A percentile compares a stretch with the other conserved stretches of the same genome.
These are phyloP conservation scores for Andrena marginata DNA, from an alignment of 2,888 invertebrate genomes.

Conservation along the genomic window DNA sequence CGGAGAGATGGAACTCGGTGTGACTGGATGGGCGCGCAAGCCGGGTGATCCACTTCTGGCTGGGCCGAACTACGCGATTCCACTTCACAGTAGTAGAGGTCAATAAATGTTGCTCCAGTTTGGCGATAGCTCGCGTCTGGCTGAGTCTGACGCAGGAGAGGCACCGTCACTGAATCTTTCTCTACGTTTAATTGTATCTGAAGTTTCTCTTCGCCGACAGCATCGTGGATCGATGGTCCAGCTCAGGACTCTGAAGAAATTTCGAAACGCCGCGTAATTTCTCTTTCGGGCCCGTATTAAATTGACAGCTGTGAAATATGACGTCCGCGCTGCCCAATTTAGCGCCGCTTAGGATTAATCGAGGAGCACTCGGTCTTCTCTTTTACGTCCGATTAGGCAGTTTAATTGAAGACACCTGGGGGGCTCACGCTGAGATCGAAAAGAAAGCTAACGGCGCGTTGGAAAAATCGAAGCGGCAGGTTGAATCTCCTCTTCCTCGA, in stretches of 20 bases:
- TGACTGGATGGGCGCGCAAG: too few species aligned
- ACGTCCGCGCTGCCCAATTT: constrained; percentile 26
- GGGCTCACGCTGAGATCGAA: too few species aligned
- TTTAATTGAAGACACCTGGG: neutral
- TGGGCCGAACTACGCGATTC: too few species aligned
- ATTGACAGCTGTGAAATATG: constrained; percentile 29
- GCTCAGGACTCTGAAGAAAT: neutral
- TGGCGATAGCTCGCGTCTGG: too few species aligned
- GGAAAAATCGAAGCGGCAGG: neutral
- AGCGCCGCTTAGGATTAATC: constrained; percentile 14
- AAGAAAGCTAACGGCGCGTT: neutral
- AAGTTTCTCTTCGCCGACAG: constrained; percentile 11
- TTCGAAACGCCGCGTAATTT: constrained; percentile 30
- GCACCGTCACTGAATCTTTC: too few species aligned
- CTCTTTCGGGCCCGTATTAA: constrained; percentile 29
- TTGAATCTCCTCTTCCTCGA: neutral
- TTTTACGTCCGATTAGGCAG: neutral
- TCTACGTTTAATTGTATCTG: neutral
- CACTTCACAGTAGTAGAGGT: too few species aligned
- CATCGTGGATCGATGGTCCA: neutral
- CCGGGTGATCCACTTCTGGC: too few species aligned
- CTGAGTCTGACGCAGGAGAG: too few species aligned
- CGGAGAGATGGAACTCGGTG: neutral
- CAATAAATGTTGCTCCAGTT: too few species aligned
- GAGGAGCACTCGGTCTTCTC: neutral